Conservation (phyloP, 1,140 invertebrate genomes). For the Microplitis mediator region DNA sequence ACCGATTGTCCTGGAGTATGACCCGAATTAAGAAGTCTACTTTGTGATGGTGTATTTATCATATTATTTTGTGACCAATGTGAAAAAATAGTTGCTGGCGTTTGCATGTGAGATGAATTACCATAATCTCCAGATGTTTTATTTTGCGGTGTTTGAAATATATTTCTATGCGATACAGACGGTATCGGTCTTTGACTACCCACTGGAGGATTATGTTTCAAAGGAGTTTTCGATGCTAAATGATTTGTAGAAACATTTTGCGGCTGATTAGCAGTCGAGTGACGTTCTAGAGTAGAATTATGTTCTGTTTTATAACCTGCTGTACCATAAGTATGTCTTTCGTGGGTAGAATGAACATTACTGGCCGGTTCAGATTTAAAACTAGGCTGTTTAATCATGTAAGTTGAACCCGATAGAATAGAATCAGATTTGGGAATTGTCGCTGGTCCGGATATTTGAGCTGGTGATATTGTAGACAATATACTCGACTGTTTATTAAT, state of each 20-base stretch:
- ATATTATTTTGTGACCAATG: conserved; percentile 40
- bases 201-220: conserved; percentile 43
- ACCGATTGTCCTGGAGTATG: conserved; percentile 39
- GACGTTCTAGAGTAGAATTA: neutral
- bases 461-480: neutral
- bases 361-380: neutral
- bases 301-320: neutral
- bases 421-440: neutral
- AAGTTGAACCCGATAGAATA: neutral
- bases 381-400: neutral
- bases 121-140: conserved; percentile 31
- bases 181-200: conserved; percentile 40
- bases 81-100: conserved; percentile 47
- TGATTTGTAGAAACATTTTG: conserved; percentile 1
- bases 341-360: neutral
- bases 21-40: conserved; percentile 25
- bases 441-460: neutral
- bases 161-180: conserved; percentile 48
- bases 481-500: neutral
- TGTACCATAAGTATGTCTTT: neutral
- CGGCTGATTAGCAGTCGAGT: neutral
- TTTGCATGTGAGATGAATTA: conserved; percentile 35
- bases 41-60: conserved; percentile 43
- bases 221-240: conserved; percentile 43
- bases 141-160: conserved; percentile 51